Base-by-base conservation (phyloP, 2,113 vertebrate species). In the Silurus meridionalis region DNA sequence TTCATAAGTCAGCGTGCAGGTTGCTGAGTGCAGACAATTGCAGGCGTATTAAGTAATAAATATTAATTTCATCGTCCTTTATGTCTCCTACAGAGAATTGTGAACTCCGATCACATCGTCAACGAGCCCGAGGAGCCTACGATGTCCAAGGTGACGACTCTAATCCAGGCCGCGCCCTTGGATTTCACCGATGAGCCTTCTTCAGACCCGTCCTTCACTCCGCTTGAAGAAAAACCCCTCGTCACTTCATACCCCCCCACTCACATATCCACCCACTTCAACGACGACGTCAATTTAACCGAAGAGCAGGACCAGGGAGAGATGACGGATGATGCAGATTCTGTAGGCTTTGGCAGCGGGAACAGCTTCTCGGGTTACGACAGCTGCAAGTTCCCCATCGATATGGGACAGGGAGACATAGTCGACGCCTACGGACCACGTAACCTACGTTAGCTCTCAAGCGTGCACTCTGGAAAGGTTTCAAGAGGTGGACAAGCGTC, bases 391-490 rank as follows among this genome's bases (percentile, higher is more conserved):
- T 85, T 61, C 28, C 8, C 57, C 8, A 2, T 60, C 7, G 86
- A 87, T 48, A 83, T 89, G 83, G 78, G 83, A 57, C 74, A 75
- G 5, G 88, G 83, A 72, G 88, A 89, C 55, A 0, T 50, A 0
- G 67, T 87, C 23, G 80, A 85, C 1, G 86, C 72, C 37, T 87
- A 89, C 4, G 83, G 85, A 19, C 86, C 86, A 60, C 74, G 37
- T 37, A 37, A 37, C 37, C 37, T 37, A 37, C 37, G 80, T 25
- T 61, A 83, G 0, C 15, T 13, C 13, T 46, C 78, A 46, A 5
- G 53, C 14, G 8, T 10, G 61, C 48, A 52, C 8, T 3, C 21
- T n/a, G 13, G 13, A 21, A 14, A 23, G 3, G 7, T 63, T 63
- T 21, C 21, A n/a, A 64, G n/a, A 8, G 48, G 8, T 10, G 23